Evolutionary conservation across 2,797 vertebrate genomes (phyloP).

Genomic region (Paedocypris micromegethes): DNA sequence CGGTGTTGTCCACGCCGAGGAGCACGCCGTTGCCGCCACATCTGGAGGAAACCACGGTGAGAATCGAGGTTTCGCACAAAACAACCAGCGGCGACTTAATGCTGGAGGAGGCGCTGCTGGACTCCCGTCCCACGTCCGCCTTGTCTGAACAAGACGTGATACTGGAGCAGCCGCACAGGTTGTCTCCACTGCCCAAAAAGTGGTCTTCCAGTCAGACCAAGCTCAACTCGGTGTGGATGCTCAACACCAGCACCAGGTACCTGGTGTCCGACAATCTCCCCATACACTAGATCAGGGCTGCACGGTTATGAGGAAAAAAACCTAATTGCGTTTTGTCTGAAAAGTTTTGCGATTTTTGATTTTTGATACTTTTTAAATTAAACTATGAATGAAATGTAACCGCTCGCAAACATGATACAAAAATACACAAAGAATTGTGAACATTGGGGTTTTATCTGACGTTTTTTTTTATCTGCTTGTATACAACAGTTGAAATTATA

Average conservation of each 20-base stretch:
- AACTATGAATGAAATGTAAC: too few relatives aligned
- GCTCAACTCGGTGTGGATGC: conserved; percentile 42
- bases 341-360: too few relatives aligned
- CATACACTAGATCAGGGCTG: too few relatives aligned
- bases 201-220: conserved; percentile 46
- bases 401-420: too few relatives aligned
- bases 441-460: too few relatives aligned
- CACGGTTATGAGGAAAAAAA: too few relatives aligned
- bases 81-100: conserved; percentile 23
- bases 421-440: too few relatives aligned
- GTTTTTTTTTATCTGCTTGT: too few relatives aligned
- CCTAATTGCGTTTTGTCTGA: too few relatives aligned
- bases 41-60: conserved; percentile 40
- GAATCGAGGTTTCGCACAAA: conserved; percentile 28
- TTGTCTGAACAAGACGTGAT: conserved; percentile 39
- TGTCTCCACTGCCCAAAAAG: conserved; percentile 42
- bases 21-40: conserved; percentile 35
- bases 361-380: too few relatives aligned
- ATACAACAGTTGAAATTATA: too few relatives aligned
- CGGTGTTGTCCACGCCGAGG: conserved; percentile 35
- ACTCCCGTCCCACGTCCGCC: conserved; percentile 26
- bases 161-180: conserved; percentile 42
- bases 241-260: conserved; percentile 44
- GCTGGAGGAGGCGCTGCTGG: conserved; percentile 41
- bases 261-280: too few relatives aligned